Evolutionary conservation across 2,888 invertebrate genomes (phyloP), one percentile per base, ranked within the genome.

Genomic region (Drosophila macrospina): DNA sequence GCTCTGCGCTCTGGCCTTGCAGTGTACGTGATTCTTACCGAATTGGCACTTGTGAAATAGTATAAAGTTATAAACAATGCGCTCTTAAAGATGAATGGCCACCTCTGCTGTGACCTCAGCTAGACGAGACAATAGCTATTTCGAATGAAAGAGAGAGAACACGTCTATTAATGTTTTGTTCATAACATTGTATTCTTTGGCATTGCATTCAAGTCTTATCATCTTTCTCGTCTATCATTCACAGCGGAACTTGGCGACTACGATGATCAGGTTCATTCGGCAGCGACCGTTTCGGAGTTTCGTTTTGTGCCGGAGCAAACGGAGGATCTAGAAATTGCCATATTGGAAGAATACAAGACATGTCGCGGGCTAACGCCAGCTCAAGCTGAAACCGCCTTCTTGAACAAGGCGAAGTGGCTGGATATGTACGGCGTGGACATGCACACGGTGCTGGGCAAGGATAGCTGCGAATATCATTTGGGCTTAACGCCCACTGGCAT

Each of bases 371-470:
- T 98, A 69, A 97, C 96, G 26, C 99, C 99, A 11, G 99, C 99
- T 0, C 97, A 97, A 92, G 98, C 99, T 37, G 99, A 99, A 93
- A 95, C 97, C 50, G 96, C 96, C 84, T 99, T 97, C 92, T 93
- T 99, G 57, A 98, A 98, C 91, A 99, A 98, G 93, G 98, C 96
- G 8, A 99, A 99, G 93, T 98, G 98, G 97, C 93, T 99, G 82
- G 99, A 99, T 92, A 97, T 98, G 97, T 99, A 99, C 93, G 99
- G 99, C 62, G 99, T 99, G 56, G 99, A 99, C 91, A 98, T 98
- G 97, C 99, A 99, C 91, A 97, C 95, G 78, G 99, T 99, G 44
- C 93, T 98, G 91, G 99, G 98, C 2, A 98, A 98, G 93, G 99
- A 99, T 93, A 97, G 97, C 30, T 97, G 97, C 93, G 97, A 98